A percentile compares a stretch with the other conserved stretches of the same genome.
phyloP scores from a whole-genome alignment of 1,140 invertebrate genomes.

The Mactra quadrangularis region DNA sequence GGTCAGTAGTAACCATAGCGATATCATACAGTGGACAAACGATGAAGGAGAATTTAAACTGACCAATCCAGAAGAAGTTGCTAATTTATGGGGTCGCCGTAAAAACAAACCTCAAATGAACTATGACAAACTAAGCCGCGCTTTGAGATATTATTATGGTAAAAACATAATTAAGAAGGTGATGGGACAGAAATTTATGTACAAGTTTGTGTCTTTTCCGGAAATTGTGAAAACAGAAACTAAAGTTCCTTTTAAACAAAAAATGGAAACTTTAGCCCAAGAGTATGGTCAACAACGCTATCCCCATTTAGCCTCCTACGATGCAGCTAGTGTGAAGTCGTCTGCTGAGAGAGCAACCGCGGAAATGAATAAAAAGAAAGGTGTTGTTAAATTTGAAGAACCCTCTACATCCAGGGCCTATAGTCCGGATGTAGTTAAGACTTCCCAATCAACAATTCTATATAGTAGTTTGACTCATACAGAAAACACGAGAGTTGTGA shows the following conservation, averaged over 20 bases:
- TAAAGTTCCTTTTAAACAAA: conserved; percentile 85
- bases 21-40: conserved; percentile 99
- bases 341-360: conserved; percentile 67
- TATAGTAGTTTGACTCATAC: background rate
- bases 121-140: conserved; percentile 98
- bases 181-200: conserved; percentile 97
- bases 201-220: conserved; percentile 94
- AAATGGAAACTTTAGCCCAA: conserved; percentile 84
- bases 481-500: conserved; percentile 1
- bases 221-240: conserved; percentile 86
- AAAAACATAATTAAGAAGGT: conserved; percentile 99
- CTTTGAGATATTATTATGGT: conserved; percentile 98
- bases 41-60: conserved; percentile 99
- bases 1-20: conserved; percentile 97
- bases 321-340: conserved; percentile 72
- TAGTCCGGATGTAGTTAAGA: background rate
- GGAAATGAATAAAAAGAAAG: conserved; percentile 20
- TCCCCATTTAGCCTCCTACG: conserved; percentile 79
- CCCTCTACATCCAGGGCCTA: conserved; percentile 24
- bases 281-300: conserved; percentile 77
- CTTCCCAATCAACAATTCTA: conserved; percentile 20
- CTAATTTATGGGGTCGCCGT: conserved; percentile 96
- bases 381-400: conserved; percentile 50
- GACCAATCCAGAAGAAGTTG: conserved; percentile 98
- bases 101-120: conserved; percentile 99